Percentiles rank a stretch among this genome's conserved stretches.
phyloP scores from a whole-genome alignment of 2,888 invertebrate species.

The Frankliniella intonsa region DNA sequence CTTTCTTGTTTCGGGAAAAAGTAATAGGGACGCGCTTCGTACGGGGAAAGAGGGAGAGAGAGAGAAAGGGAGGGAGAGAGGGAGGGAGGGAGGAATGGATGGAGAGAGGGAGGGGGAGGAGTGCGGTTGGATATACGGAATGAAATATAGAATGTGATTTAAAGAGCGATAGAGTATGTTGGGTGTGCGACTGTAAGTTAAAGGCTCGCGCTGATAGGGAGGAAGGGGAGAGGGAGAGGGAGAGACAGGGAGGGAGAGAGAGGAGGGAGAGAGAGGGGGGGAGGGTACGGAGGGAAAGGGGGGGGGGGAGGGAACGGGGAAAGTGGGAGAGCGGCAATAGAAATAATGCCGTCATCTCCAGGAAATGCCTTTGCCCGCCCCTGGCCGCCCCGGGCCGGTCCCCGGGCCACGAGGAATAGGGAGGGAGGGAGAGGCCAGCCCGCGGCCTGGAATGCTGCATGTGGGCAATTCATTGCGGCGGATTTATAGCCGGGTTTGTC shows the following conservation, averaged over 20 bases:
- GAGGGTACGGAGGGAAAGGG: background rate
- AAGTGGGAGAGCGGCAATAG: background rate
- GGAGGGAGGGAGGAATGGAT: background rate
- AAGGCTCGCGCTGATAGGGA: no score
- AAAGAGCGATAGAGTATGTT: background rate
- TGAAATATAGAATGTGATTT: conserved; percentile 10
- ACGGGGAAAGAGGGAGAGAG: background rate
- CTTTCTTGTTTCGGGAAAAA: no score
- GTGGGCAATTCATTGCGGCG: background rate
- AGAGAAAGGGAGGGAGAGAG: background rate
- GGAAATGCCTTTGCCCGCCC: no score
- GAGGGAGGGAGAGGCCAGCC: no score
- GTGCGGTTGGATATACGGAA: background rate
- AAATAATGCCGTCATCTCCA: no score
- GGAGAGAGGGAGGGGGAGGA: background rate
- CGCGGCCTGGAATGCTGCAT: background rate
- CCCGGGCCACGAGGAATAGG: no score
- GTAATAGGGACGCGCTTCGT: background rate
- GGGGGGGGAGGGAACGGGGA: background rate
- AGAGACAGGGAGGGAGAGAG: background rate
- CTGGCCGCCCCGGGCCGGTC: background rate
- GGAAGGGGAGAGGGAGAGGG: background rate
- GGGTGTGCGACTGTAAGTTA: no score
- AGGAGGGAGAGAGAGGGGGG: background rate
- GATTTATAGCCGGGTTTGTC: background rate